These are phyloP conservation scores for Serrognathus titanus DNA, from an alignment of 2,888 invertebrate genomes.

Conservation along the genomic window DNA sequence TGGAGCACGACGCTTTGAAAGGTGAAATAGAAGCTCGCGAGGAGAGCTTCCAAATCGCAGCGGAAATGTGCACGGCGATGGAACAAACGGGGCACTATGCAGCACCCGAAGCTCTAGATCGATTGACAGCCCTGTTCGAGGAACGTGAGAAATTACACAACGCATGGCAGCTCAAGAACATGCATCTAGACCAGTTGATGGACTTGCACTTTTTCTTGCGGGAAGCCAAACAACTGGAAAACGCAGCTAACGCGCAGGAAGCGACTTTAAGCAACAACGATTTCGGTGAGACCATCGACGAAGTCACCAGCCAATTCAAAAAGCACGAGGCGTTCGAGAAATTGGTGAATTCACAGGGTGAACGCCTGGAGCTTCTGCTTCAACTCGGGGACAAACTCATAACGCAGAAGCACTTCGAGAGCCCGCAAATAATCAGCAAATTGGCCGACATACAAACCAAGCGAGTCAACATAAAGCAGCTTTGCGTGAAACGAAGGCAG, in stretches of 20 bases:
- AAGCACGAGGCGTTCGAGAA: constrained; percentile 96
- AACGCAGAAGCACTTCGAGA: constrained; percentile 88
- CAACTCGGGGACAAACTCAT: constrained; percentile 84
- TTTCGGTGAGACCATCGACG: constrained; percentile 78
- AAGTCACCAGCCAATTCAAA: constrained; percentile 84
- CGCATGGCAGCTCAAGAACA: constrained; percentile 86
- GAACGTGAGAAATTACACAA: constrained; percentile 75
- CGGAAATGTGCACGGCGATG: constrained; percentile 77
- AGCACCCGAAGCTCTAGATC: constrained; percentile 72
- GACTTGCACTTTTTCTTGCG: constrained; percentile 92
- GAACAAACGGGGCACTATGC: constrained; percentile 83
- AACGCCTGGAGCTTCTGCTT: constrained; percentile 76
- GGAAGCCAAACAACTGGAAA: constrained; percentile 90
- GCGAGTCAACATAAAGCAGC: constrained; percentile 64
- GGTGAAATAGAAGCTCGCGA: constrained; percentile 88
- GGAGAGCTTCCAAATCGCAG: constrained; percentile 70
- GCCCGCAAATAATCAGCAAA: constrained; percentile 71
- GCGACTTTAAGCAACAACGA: constrained; percentile 66
- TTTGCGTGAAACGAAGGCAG: constrained; percentile 64
- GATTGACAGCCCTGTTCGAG: constrained; percentile 69
- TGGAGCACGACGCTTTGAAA: constrained; percentile 78
- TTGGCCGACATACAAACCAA: constrained; percentile 72
- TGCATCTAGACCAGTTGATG: constrained; percentile 84
- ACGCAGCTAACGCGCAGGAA: constrained; percentile 84
- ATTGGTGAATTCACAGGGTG: constrained; percentile 81